Evolutionary conservation across 2,797 vertebrate genomes (phyloP).

Genomic region (Sebastes matsubarae): DNA sequence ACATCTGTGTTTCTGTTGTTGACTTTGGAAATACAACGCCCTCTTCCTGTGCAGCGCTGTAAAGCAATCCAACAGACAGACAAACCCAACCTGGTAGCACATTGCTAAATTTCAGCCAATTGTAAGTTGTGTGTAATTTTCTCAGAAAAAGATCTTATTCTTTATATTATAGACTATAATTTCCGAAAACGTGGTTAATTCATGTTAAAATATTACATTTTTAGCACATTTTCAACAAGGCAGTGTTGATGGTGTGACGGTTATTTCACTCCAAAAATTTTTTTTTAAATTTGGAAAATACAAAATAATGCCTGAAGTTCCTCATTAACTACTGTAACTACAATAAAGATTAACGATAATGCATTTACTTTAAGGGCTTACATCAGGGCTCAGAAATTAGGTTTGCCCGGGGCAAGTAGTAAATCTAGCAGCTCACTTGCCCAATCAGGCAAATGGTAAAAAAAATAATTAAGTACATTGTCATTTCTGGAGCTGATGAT

Average conservation of each 20-base stretch:
- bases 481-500: too few relatives aligned
- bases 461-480: too few relatives aligned
- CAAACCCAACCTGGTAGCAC: neutral
- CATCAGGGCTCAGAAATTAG: too few relatives aligned
- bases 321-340: neutral
- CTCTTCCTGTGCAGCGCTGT: constrained; percentile 2
- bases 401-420: too few relatives aligned
- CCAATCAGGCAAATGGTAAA: too few relatives aligned
- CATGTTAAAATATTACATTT: neutral
- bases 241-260: neutral
- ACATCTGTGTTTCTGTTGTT: neutral
- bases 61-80: neutral
- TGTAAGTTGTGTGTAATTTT: neutral
- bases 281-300: neutral
- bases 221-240: neutral
- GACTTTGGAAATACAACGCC: constrained; percentile 2
- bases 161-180: neutral
- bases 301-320: neutral
- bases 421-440: too few relatives aligned
- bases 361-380: neutral
- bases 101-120: neutral
- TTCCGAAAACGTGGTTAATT: neutral
- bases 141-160: neutral
- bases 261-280: neutral
- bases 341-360: neutral